Evolutionary conservation across 2,888 invertebrate species (phyloP).

Genomic region (Chaitophorus viminalis): DNA sequence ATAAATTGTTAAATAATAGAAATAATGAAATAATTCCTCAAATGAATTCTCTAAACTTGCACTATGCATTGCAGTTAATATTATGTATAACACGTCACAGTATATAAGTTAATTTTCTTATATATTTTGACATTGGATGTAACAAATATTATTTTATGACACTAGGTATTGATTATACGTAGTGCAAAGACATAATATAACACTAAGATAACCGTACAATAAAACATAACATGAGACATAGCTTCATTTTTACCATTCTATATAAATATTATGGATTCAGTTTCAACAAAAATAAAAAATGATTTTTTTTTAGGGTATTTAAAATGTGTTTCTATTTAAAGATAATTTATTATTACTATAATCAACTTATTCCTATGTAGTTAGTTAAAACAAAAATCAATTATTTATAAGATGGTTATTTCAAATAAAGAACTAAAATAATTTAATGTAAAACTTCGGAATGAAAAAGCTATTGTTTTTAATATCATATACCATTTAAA

Average conservation of each 20-base stretch:
- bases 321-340: neutral
- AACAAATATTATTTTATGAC: slow-evolving; percentile 45
- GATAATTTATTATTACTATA: too few species aligned
- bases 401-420: too few species aligned
- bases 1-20: neutral
- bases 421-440: too few species aligned
- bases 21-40: neutral
- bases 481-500: too few species aligned
- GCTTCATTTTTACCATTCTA: slow-evolving; percentile 13
- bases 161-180: slow-evolving; percentile 26
- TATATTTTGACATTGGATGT: slow-evolving; percentile 18
- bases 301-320: neutral
- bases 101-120: slow-evolving; percentile 23
- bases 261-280: neutral
- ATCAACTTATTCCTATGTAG: too few species aligned
- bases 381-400: too few species aligned
- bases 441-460: too few species aligned
- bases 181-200: slow-evolving; percentile 48
- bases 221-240: neutral
- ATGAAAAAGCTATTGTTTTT: too few species aligned
- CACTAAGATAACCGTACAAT: slow-evolving; percentile 41
- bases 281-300: neutral
- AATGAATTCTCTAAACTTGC: neutral
- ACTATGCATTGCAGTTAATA: neutral
- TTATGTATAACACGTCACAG: neutral